Evolutionary conservation across 2,113 vertebrate genomes (phyloP).

Genomic region (Cisticola juncidis): DNA sequence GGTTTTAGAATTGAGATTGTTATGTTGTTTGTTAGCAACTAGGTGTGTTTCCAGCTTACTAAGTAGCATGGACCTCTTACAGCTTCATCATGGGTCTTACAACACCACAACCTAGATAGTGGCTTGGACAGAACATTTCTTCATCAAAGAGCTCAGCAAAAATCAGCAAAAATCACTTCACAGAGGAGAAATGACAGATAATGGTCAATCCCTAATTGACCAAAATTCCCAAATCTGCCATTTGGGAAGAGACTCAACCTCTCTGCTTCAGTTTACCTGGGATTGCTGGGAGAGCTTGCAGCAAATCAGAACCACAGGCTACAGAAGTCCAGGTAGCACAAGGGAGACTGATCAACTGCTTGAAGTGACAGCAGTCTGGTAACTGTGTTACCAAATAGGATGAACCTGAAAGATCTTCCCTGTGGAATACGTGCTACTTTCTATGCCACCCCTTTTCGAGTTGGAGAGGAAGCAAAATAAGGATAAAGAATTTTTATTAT

Average conservation of each 20-base stretch:
- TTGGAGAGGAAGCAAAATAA: not conserved
- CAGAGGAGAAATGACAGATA: not conserved
- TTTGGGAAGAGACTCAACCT: not conserved
- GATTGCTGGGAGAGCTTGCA: not conserved
- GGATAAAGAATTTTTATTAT: constrained; percentile 2
- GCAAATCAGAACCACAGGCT: not conserved
- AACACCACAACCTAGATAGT: not conserved
- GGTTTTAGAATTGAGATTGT: not conserved
- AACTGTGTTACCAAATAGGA: not conserved
- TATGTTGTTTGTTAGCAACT: not conserved
- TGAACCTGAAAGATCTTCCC: not conserved
- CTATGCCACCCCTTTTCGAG: not conserved
- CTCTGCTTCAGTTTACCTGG: not conserved
- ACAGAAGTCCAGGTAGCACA: not conserved
- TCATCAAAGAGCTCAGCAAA: not conserved
- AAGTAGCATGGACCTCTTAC: not conserved
- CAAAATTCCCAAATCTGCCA: not conserved
- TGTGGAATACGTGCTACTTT: not conserved
- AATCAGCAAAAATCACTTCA: not conserved
- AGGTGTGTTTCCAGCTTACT: not conserved
- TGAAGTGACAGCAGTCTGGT: not conserved
- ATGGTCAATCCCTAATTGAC: not conserved
- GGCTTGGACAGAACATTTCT: not conserved
- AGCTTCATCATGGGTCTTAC: not conserved
- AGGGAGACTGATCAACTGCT: not conserved